These are phyloP conservation scores for Benitochromis conjunctus DNA, from an alignment of 2,113 vertebrate genomes.

Conservation along the genomic window DNA sequence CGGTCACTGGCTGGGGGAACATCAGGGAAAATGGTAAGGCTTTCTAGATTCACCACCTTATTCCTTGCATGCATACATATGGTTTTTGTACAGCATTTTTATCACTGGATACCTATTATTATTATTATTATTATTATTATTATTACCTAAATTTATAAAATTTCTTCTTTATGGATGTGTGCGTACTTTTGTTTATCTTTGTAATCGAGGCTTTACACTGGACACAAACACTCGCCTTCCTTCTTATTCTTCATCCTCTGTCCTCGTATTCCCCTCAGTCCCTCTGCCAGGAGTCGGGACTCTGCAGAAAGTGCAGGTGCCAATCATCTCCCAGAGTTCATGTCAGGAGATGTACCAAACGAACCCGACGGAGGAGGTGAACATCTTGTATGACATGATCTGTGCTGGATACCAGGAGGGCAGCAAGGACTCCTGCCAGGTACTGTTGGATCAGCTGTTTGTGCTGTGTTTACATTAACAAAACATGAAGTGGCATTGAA, in stretches of 20 bases:
- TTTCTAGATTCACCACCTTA: background rate
- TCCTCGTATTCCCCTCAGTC: conserved; percentile 37
- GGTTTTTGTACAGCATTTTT: background rate
- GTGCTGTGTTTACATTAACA: background rate
- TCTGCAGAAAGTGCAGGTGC: conserved; percentile 73
- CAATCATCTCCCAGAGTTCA: conserved; percentile 64
- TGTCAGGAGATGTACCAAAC: conserved; percentile 70
- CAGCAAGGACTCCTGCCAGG: conserved; percentile 78
- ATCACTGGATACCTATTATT: background rate
- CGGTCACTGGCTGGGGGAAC: conserved; percentile 77
- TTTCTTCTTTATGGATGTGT: background rate
- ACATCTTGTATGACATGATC: conserved; percentile 73
- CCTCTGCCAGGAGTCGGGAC: conserved; percentile 46
- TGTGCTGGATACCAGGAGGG: conserved; percentile 73
- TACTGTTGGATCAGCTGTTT: conserved; percentile 39
- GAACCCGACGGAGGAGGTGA: conserved; percentile 16
- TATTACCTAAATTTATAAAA: background rate
- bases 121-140: no score
- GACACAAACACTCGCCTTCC: background rate
- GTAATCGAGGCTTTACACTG: background rate
- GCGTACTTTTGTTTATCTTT: background rate
- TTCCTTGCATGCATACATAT: background rate
- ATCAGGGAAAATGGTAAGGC: conserved; percentile 59
- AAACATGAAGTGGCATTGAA: background rate
- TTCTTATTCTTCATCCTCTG: background rate